Percentiles rank a stretch among this genome's conserved stretches.
phyloP scores from a whole-genome alignment of 2,797 vertebrate species.

The Platyrinchus mystaceus region DNA sequence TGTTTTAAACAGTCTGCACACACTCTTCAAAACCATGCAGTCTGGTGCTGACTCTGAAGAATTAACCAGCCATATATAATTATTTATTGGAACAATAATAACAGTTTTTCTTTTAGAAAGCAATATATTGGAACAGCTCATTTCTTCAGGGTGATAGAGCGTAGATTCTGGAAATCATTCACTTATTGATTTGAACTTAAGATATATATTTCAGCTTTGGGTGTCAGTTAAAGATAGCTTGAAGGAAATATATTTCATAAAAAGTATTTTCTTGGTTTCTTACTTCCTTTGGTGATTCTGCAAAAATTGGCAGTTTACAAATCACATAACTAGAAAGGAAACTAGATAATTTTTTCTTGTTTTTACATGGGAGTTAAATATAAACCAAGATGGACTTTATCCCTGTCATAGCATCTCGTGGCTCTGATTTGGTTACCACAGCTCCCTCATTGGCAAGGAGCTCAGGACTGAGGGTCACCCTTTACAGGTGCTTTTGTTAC shows the following conservation, averaged over 20 bases:
- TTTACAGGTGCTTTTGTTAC: background rate
- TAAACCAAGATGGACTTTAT: background rate
- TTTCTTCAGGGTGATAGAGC: background rate
- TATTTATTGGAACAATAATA: conserved; percentile 16
- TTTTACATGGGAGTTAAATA: background rate
- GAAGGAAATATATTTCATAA: background rate
- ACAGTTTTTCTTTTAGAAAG: conserved; percentile 32
- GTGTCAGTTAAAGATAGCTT: background rate
- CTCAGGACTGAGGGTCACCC: background rate
- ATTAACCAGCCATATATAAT: conserved; percentile 4
- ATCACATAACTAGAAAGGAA: background rate
- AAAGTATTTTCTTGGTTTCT: background rate
- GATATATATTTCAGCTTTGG: background rate
- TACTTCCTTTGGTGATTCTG: background rate
- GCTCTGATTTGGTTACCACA: background rate
- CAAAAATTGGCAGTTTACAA: background rate
- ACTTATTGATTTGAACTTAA: conserved; percentile 1
- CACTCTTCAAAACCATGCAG: background rate
- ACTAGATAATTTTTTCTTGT: background rate
- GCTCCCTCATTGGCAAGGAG: background rate
- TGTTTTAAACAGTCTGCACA: background rate
- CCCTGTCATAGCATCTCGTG: background rate
- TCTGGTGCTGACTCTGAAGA: background rate
- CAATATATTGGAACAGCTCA: background rate
- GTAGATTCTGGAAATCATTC: conserved; percentile 14